Conservation (phyloP, 2,113 vertebrate genomes). For the Zeus faber region DNA sequence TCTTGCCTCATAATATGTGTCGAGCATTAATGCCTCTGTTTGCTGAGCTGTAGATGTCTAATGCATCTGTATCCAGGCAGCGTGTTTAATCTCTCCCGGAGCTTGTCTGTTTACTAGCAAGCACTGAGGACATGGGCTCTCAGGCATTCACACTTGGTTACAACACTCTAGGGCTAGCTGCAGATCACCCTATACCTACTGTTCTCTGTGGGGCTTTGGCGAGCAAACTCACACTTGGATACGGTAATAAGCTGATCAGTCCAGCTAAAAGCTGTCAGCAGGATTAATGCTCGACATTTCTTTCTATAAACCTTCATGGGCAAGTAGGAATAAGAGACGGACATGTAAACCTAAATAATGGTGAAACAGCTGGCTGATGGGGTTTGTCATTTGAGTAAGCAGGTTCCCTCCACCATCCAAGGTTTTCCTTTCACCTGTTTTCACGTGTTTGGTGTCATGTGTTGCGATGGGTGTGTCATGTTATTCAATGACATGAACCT, state of each 20-base stretch:
- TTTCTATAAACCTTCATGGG: not conserved
- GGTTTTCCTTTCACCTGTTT: slow-evolving; percentile 10
- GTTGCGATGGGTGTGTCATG: slow-evolving; percentile 25
- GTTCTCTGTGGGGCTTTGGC: slow-evolving; percentile 16
- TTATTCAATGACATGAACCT: slow-evolving; percentile 34
- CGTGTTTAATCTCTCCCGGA: slow-evolving; percentile 55
- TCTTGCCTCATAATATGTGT: slow-evolving; percentile 35
- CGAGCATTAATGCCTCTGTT: slow-evolving; percentile 52
- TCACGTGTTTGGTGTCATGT: slow-evolving; percentile 22
- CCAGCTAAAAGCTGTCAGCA: not conserved
- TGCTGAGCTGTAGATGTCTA: slow-evolving; percentile 53
- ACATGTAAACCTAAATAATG: slow-evolving; percentile 4
- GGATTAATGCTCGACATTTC: not conserved
- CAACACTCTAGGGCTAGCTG: slow-evolving; percentile 27
- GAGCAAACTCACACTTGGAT: not conserved
- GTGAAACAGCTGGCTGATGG: slow-evolving; percentile 32
- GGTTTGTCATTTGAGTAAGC: slow-evolving; percentile 51
- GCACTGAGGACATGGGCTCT: slow-evolving; percentile 37
- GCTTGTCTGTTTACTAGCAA: slow-evolving; percentile 44
- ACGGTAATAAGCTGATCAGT: slow-evolving; percentile 5
- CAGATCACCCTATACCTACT: not conserved
- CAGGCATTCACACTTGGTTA: slow-evolving; percentile 61
- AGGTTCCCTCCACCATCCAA: slow-evolving; percentile 16
- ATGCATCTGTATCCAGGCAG: slow-evolving; percentile 61
- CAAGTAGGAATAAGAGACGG: not conserved